Conservation (phyloP, 2,797 vertebrate species). For the Echiichthys vipera region DNA sequence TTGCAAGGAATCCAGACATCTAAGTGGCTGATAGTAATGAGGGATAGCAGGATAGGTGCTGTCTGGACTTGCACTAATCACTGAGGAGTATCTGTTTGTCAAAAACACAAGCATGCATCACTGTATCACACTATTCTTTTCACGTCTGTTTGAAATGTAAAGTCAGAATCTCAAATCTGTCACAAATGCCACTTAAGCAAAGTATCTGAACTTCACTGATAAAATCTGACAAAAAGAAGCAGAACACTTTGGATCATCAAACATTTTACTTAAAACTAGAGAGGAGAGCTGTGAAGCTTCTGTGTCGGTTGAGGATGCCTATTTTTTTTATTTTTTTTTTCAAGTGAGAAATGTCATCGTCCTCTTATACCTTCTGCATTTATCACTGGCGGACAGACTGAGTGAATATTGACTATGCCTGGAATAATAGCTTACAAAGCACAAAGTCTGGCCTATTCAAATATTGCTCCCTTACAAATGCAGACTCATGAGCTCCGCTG, state of each 20-base stretch:
- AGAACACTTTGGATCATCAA: constrained; percentile 6
- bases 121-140: background rate
- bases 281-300: constrained; percentile 1
- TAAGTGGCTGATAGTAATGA: too few relatives aligned
- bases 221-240: background rate
- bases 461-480: constrained; percentile 61
- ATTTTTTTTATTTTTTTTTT: constrained; percentile 6
- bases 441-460: constrained; percentile 68
- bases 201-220: background rate
- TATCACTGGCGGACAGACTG: constrained; percentile 50
- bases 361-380: constrained; percentile 56
- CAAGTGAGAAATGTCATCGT: constrained; percentile 52
- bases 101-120: background rate
- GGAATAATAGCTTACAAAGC: constrained; percentile 72
- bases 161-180: constrained; percentile 10
- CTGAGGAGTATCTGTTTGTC: constrained; percentile 21
- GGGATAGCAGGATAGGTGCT: too few relatives aligned
- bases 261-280: constrained; percentile 10
- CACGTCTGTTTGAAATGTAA: constrained; percentile 8
- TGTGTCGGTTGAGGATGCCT: background rate
- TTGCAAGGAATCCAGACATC: too few relatives aligned
- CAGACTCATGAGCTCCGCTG: constrained; percentile 63
- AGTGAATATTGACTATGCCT: constrained; percentile 64
- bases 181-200: constrained; percentile 20
- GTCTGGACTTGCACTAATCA: too few relatives aligned